Percentiles rank a stretch among this genome's conserved stretches.
These are phyloP conservation scores for Drosophila cardini DNA, from an alignment of 1,140 invertebrate genomes.

Conservation along the genomic window DNA sequence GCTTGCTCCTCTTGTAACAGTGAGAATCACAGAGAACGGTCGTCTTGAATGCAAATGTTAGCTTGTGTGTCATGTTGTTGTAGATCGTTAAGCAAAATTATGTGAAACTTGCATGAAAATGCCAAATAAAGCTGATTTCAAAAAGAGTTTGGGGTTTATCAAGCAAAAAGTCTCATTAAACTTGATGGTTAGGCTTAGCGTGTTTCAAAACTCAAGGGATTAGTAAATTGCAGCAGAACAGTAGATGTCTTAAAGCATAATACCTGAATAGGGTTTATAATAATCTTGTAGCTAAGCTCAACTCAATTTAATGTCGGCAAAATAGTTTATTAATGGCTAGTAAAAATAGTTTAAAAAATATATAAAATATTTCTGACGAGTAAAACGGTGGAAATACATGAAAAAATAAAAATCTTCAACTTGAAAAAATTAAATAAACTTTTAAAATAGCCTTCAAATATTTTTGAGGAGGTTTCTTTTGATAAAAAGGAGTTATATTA, in stretches of 20 bases:
- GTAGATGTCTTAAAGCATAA: neutral
- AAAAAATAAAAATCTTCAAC: too few relatives aligned
- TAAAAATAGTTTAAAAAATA: too few relatives aligned
- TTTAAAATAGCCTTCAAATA: too few relatives aligned
- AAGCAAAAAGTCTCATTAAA: neutral
- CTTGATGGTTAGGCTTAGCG: neutral
- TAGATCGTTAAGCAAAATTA: constrained; percentile 13
- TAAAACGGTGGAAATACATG: too few relatives aligned
- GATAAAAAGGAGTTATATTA: too few relatives aligned
- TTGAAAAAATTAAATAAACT: too few relatives aligned
- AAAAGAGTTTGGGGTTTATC: neutral
- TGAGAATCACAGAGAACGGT: constrained; percentile 37
- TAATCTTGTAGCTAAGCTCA: neutral
- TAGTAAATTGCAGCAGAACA: neutral
- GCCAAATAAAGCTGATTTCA: neutral
- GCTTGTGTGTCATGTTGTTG: constrained; percentile 44
- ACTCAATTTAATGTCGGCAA: neutral
- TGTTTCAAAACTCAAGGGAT: neutral
- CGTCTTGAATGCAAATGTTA: constrained; percentile 37
- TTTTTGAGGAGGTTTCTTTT: too few relatives aligned
- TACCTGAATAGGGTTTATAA: neutral
- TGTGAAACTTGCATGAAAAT: constrained; percentile 1
- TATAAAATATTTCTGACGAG: too few relatives aligned
- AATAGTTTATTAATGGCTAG: neutral
- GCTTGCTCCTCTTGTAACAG: neutral